phyloP scores from a whole-genome alignment of 1,140 invertebrate genomes.

The Drosophila pandora region DNA sequence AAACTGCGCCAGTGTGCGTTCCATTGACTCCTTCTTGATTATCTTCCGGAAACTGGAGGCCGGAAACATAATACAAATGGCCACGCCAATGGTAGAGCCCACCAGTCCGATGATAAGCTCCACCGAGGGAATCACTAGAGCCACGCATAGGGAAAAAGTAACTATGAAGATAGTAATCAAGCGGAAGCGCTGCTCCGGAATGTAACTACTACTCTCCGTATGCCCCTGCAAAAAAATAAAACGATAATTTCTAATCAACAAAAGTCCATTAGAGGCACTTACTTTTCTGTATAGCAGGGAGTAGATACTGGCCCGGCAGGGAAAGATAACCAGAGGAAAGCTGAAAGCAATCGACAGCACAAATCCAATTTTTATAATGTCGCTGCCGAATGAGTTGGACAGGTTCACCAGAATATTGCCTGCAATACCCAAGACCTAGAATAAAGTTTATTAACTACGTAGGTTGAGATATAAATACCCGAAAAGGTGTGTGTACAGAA shows the following conservation, averaged over 20 bases:
- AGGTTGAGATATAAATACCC: constrained; percentile 86
- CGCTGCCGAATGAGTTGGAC: constrained; percentile 90
- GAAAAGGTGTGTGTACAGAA: constrained; percentile 91
- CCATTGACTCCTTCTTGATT: constrained; percentile 89
- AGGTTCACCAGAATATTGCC: constrained; percentile 97
- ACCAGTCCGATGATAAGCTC: constrained; percentile 96
- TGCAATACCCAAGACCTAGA: constrained; percentile 63
- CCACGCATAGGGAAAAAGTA: constrained; percentile 89
- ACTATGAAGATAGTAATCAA: constrained; percentile 92
- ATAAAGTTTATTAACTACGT: not conserved
- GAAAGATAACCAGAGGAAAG: constrained; percentile 98
- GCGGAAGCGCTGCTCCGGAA: constrained; percentile 92
- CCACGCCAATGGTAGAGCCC: constrained; percentile 97
- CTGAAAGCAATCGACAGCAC: constrained; percentile 97
- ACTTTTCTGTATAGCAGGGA: constrained; percentile 95
- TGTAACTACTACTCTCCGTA: constrained; percentile 83
- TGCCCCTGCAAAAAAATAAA: constrained; percentile 64
- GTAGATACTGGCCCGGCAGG: constrained; percentile 96
- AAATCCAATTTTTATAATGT: constrained; percentile 96
- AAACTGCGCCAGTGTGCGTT: constrained; percentile 89
- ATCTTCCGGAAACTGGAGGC: constrained; percentile 90
- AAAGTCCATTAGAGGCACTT: constrained; percentile 50
- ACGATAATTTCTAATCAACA: not conserved
- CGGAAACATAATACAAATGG: constrained; percentile 96
- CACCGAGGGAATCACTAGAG: constrained; percentile 93